phyloP scores from a whole-genome alignment of 2,113 vertebrate genomes.

The Bubo scandiacus region DNA sequence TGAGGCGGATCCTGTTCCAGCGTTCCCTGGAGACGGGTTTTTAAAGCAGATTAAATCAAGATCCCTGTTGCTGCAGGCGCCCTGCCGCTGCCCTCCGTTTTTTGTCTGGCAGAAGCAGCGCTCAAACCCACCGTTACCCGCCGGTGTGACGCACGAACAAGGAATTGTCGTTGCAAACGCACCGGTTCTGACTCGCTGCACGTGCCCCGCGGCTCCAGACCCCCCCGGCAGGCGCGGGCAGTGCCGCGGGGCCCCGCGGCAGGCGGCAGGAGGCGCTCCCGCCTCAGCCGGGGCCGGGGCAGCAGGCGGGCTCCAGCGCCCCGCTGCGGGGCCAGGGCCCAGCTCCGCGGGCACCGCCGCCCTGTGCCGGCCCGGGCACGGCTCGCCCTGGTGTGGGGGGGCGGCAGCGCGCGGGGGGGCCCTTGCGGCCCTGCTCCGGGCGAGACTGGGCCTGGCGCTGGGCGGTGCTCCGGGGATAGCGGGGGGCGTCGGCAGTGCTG shows the following conservation, averaged over 20 bases:
- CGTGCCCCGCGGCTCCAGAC: rapidly evolving
- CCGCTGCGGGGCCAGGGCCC: background rate
- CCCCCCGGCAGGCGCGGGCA: too few relatives aligned
- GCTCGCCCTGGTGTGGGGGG: too few relatives aligned
- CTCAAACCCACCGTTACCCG: background rate
- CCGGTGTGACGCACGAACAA: too few relatives aligned
- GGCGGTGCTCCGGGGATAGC: background rate
- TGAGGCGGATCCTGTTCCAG: background rate
- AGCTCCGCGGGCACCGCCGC: background rate
- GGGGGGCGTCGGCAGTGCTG: background rate
- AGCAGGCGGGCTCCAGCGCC: background rate
- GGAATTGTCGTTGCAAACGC: background rate
- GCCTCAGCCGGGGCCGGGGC: too few relatives aligned
- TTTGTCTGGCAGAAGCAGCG: rapidly evolving
- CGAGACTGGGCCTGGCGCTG: background rate
- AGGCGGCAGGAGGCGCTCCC: too few relatives aligned
- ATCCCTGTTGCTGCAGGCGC: background rate
- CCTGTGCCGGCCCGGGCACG: too few relatives aligned
- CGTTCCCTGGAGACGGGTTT: background rate
- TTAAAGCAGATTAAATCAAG: background rate
- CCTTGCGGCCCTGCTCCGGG: background rate
- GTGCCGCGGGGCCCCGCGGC: too few relatives aligned
- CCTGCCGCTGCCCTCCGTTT: background rate
- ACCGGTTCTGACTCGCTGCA: rapidly evolving
- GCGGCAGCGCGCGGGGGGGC: background rate